Conservation (phyloP, 1,140 invertebrate species). For the Saccostrea echinata region DNA sequence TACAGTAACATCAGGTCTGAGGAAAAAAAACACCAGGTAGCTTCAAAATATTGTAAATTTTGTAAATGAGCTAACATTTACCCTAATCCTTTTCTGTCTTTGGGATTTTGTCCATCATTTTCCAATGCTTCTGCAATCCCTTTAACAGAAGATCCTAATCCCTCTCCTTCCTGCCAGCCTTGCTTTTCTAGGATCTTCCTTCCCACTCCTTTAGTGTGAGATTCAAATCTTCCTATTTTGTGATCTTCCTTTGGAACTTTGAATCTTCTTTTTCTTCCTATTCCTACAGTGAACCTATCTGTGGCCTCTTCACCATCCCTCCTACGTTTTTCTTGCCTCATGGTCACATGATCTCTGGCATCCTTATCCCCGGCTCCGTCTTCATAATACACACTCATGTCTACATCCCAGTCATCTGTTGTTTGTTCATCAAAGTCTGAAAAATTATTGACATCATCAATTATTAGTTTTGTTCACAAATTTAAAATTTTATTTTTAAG, state of each 20-base stretch:
- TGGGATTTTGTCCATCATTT: conserved; percentile 77
- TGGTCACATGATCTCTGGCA: conserved; percentile 79
- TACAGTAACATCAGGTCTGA: not conserved
- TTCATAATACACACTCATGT: conserved; percentile 83
- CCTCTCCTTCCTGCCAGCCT: conserved; percentile 83
- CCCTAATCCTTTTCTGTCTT: conserved; percentile 77
- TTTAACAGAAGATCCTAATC: conserved; percentile 79
- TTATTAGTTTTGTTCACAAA: no score
- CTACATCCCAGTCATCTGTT: conserved; percentile 85
- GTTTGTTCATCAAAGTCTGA: conserved; percentile 84
- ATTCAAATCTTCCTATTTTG: conserved; percentile 81
- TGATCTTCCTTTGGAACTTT: not conserved
- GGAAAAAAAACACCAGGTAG: not conserved
- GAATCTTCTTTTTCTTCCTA: conserved; percentile 56
- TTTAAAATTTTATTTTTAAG: no score
- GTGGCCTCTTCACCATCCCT: conserved; percentile 70
- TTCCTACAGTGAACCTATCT: conserved; percentile 72
- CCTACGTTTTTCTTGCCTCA: conserved; percentile 79
- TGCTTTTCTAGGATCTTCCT: conserved; percentile 82
- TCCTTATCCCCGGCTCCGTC: conserved; percentile 81
- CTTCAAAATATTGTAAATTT: not conserved
- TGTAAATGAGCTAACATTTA: conserved; percentile 48
- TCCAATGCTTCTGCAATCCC: conserved; percentile 77
- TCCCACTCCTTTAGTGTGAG: conserved; percentile 80
- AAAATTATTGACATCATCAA: conserved; percentile 22